Evolutionary conservation across 1,140 invertebrate species (phyloP).

Genomic region (Drosophila pectinifera): DNA sequence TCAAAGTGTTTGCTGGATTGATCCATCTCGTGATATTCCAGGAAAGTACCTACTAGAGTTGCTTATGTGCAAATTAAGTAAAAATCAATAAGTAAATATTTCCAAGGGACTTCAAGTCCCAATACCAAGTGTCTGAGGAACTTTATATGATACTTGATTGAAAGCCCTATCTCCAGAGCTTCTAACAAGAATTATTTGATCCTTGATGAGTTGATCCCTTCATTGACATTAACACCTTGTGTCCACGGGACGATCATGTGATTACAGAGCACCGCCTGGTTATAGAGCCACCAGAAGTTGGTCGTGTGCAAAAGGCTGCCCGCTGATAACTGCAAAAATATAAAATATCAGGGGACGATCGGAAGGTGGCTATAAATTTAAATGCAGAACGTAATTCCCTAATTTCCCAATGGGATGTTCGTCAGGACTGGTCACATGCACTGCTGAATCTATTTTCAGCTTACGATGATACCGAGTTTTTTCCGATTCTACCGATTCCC

Average conservation of each 20-base stretch:
- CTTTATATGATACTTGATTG: background rate
- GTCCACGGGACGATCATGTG: constrained; percentile 22
- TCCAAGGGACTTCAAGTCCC: too few relatives aligned
- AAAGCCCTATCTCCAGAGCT: background rate
- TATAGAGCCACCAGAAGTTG: constrained; percentile 2
- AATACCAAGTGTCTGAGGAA: background rate
- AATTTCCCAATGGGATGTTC: background rate
- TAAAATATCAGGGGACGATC: constrained; percentile 19
- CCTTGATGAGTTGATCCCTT: constrained; percentile 31
- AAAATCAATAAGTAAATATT: too few relatives aligned
- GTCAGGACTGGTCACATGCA: constrained; percentile 39
- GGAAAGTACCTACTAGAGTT: too few relatives aligned
- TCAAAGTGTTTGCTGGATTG: background rate
- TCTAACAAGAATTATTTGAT: background rate
- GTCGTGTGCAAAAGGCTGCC: constrained; percentile 45
- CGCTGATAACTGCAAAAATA: constrained; percentile 42
- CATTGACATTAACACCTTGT: background rate
- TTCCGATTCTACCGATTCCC: background rate
- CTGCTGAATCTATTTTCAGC: constrained; percentile 24
- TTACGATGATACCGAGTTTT: background rate
- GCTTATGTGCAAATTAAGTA: too few relatives aligned
- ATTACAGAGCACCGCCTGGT: constrained; percentile 1
- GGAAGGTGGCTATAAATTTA: constrained; percentile 39
- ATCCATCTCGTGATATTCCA: too few relatives aligned
- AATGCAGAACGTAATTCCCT: constrained; percentile 28